These are phyloP conservation scores for Brachyalestes nurse DNA, from an alignment of 2,797 vertebrate genomes.

Conservation along the genomic window DNA sequence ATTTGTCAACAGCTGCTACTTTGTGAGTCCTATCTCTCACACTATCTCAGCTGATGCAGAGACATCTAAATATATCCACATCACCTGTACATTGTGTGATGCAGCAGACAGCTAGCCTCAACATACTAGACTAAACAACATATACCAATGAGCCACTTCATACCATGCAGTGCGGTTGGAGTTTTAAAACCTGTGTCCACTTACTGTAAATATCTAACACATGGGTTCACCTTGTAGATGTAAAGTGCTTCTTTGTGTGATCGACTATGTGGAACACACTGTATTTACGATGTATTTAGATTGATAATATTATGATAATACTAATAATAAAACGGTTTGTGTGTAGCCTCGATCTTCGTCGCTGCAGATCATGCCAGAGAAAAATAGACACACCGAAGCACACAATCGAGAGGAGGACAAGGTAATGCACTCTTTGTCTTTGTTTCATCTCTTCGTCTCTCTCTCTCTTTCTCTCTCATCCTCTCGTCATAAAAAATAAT, in stretches of 20 bases:
- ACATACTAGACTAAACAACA: too few species aligned
- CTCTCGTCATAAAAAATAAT: background rate
- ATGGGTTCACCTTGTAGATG: too few species aligned
- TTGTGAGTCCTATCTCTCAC: constrained; percentile 75
- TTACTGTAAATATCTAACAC: too few species aligned
- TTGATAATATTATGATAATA: too few species aligned
- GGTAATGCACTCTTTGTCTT: constrained; percentile 22
- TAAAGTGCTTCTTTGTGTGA: too few species aligned
- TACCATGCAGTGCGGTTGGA: too few species aligned
- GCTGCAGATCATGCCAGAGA: constrained; percentile 57
- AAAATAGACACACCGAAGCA: constrained; percentile 55
- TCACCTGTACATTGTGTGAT: background rate
- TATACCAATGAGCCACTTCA: too few species aligned
- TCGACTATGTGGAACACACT: too few species aligned
- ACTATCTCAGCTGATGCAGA: background rate
- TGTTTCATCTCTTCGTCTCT: background rate
- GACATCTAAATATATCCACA: background rate
- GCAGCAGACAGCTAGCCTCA: background rate
- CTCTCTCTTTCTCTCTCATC: background rate
- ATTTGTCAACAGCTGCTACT: constrained; percentile 85
- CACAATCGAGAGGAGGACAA: constrained; percentile 48
- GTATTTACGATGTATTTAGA: too few species aligned
- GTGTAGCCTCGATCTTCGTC: constrained; percentile 56
- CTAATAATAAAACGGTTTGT: background rate
- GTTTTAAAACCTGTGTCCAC: too few species aligned